These are phyloP conservation scores for Ellobium chinense DNA, from an alignment of 2,888 invertebrate genomes.

Conservation along the genomic window DNA sequence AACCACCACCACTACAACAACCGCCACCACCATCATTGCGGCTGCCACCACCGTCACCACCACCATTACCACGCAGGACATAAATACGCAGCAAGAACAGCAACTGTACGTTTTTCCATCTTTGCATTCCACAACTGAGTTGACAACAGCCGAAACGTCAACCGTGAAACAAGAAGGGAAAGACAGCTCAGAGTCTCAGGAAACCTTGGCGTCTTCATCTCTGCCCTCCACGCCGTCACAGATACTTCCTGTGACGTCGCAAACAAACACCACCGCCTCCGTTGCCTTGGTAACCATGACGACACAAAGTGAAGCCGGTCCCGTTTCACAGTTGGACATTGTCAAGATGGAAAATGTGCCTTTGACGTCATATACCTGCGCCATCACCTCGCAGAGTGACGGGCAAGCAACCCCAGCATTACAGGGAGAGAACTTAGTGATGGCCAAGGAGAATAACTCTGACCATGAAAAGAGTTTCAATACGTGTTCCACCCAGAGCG, in stretches of 20 bases:
- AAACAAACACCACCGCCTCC: background rate
- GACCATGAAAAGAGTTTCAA: background rate
- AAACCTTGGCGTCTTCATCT: background rate
- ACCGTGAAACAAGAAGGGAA: no score
- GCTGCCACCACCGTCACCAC: no score
- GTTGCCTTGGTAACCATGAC: background rate
- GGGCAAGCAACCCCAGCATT: background rate
- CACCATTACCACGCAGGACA: no score
- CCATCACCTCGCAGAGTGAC: background rate
- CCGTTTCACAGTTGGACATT: background rate
- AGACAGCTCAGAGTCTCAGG: background rate
- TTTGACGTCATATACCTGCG: background rate
- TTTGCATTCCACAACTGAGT: no score
- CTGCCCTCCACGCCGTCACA: background rate
- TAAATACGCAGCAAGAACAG: no score
- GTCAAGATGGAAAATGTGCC: background rate
- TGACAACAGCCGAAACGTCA: no score
- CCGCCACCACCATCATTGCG: no score
- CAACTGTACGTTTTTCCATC: no score
- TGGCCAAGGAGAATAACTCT: background rate
- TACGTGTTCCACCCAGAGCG: no score
- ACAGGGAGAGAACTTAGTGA: background rate
- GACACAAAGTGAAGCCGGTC: background rate
- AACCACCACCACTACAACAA: no score
- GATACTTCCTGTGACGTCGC: background rate